These are phyloP conservation scores for Setophaga coronata DNA, from an alignment of 2,113 vertebrate genomes.

Conservation along the genomic window DNA sequence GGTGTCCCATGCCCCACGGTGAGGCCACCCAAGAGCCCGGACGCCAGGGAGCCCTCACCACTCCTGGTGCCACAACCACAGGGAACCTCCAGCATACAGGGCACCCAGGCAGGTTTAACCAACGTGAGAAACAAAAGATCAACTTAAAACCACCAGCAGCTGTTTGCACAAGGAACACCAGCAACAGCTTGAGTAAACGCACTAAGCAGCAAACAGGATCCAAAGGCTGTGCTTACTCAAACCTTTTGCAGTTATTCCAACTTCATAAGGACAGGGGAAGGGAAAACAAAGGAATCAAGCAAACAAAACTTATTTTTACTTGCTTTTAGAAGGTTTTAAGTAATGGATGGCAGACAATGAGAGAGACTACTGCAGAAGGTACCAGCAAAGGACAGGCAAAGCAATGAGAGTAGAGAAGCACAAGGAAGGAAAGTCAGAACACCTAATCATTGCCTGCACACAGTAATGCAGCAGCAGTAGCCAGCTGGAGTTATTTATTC, in stretches of 20 bases:
- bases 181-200: background rate
- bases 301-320: background rate
- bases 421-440: background rate
- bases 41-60: background rate
- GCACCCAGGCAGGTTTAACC: background rate
- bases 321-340: background rate
- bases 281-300: background rate
- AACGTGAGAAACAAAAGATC: background rate
- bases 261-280: background rate
- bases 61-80: background rate
- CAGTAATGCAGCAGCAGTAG: background rate
- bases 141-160: background rate
- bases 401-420: background rate
- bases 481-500: background rate
- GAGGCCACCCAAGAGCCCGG: background rate
- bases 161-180: background rate
- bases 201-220: background rate
- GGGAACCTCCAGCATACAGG: background rate
- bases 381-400: background rate
- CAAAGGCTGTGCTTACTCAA: background rate
- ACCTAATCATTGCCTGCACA: background rate
- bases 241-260: background rate
- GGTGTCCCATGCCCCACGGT: background rate
- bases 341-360: background rate
- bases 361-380: background rate